A percentile compares a stretch with the other conserved stretches of the same genome.
Conservation (phyloP, 2,113 vertebrate genomes). For the Neomonachus schauinslandi region DNA sequence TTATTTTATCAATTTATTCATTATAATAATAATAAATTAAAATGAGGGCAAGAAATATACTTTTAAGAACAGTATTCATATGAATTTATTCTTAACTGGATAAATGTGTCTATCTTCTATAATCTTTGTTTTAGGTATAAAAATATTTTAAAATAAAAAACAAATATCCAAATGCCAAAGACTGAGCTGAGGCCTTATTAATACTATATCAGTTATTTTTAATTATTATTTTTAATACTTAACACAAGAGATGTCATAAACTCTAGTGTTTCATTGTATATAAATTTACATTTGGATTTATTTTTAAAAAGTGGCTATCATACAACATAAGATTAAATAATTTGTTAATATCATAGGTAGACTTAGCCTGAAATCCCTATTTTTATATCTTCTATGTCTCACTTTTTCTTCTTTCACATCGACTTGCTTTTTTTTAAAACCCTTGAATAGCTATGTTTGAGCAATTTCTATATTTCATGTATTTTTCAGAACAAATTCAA, state of each 20-base stretch:
- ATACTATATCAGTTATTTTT: not conserved
- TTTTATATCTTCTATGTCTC: not conserved
- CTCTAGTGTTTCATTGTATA: not conserved
- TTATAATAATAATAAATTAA: not conserved
- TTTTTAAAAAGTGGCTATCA: not conserved
- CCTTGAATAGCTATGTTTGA: not conserved
- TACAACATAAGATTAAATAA: not conserved
- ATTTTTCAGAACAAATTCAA: constrained; percentile 50
- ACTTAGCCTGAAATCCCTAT: not conserved
- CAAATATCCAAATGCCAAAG: constrained; percentile 8
- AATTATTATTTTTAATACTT: constrained; percentile 5
- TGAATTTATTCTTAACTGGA: not conserved
- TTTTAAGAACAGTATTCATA: not conserved
- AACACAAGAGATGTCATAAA: not conserved
- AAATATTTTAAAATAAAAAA: not conserved
- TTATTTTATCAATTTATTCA: not conserved
- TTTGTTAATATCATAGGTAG: not conserved
- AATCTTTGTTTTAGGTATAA: not conserved
- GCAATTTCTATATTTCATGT: constrained; percentile 61
- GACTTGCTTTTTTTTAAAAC: not conserved
- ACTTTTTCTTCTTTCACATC: constrained; percentile 37
- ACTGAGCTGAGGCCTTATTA: not conserved
- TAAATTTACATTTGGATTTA: not conserved
- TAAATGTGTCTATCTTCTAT: not conserved
- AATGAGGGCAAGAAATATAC: not conserved